Conservation (phyloP, 2,113 vertebrate genomes). For the Cyphomyrus plagiostoma region DNA sequence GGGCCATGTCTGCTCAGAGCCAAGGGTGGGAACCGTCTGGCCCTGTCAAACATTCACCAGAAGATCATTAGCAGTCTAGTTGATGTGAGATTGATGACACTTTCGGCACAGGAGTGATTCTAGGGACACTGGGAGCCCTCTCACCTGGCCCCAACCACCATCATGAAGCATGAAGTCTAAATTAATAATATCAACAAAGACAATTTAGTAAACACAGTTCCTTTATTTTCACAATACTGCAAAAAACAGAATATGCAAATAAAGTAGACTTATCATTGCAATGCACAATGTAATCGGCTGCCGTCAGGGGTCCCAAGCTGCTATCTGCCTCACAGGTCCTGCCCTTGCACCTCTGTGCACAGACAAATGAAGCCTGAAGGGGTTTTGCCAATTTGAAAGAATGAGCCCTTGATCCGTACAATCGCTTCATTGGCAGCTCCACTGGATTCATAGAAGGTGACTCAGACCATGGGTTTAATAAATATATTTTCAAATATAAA, state of each 20-base stretch:
- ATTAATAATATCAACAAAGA: too few species aligned
- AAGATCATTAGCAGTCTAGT: background rate
- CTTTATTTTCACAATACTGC: too few species aligned
- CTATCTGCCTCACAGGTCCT: too few species aligned
- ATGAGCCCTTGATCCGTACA: background rate
- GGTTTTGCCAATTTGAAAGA: background rate
- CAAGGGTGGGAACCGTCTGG: background rate
- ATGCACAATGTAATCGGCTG: too few species aligned
- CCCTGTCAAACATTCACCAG: background rate
- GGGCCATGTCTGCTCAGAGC: background rate
- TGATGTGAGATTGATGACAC: background rate
- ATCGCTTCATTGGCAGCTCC: background rate
- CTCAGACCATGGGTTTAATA: background rate
- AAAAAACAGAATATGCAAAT: too few species aligned
- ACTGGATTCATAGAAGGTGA: background rate
- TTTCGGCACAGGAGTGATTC: background rate
- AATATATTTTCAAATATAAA: background rate
- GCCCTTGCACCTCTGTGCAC: background rate
- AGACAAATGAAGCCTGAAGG: background rate
- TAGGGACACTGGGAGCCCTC: background rate
- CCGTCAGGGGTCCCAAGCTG: too few species aligned
- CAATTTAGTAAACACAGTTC: too few species aligned
- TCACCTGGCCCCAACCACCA: too few species aligned
- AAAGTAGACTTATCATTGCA: too few species aligned
- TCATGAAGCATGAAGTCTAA: too few species aligned